Base-by-base conservation (phyloP, 64 coral and sea anemone genomes). In the Stylophora pistillata region DNA sequence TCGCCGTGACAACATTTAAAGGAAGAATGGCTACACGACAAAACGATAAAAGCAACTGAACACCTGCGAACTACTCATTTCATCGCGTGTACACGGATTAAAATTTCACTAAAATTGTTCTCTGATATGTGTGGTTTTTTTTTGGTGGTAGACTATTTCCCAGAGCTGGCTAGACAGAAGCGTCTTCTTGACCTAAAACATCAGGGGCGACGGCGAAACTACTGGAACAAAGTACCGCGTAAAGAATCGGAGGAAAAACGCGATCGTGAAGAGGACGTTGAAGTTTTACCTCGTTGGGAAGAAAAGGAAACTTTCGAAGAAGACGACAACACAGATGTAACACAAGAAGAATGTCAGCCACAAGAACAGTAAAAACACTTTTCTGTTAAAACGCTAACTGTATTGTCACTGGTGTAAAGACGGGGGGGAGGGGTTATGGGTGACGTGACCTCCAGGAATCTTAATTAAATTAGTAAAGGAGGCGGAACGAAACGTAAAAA, bases 101-200 rank as follows among this genome's bases (percentile, higher is more conserved):
- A 47, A 4, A 47, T 47, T 47, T 47, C 37, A 47, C 37, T 47
- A 47, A 47, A 47, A 47, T n/a, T 47, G 37, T 4, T 47, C 37
- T 0, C 0, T 47, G 37, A 47, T 21, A 10, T 9, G 16, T 37
- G 10, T 20, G n/a, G 18, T 47, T 18, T 72, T 20, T 73, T 2
- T 93, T 90, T 87, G 15, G 64, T 16, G 53, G 55, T 80, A 96
- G 95, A 88, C 57, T 90, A 93, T 89, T 96, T 96, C 77, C 95
- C 95, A n/a, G 95, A 96, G 71, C 66, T 93, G 9, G 91, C 95
- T 29, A 81, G 95, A 79, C 95, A 96, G 53, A 96, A 96, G 32
- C 91, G 89, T 83, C 58, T 90, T 29, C 76, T 96, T 28, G 95
- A 96, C 75, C 72, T 82, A 30, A 96, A 96, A 34, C 91, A 96